Evolutionary conservation across 2,113 vertebrate genomes (phyloP).

Genomic region (Hippocampus barbouri): DNA sequence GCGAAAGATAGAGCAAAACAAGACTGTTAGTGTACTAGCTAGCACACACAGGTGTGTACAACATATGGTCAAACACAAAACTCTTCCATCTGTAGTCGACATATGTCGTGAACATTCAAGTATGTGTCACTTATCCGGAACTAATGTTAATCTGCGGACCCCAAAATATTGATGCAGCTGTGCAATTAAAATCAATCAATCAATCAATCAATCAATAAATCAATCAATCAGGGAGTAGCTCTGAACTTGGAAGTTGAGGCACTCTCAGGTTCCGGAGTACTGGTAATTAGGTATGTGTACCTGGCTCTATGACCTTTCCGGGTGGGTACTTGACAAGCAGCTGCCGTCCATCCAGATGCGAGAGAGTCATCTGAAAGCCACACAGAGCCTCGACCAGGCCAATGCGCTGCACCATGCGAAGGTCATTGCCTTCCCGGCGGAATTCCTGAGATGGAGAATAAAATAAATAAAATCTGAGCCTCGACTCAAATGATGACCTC

Average conservation of each 20-base stretch:
- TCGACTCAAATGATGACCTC: background rate
- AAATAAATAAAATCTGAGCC: background rate
- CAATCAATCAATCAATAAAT: too few species aligned
- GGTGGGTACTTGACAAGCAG: constrained; percentile 95
- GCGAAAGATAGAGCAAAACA: background rate
- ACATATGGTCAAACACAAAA: too few species aligned
- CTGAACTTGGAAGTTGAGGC: too few species aligned
- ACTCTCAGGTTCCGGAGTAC: background rate
- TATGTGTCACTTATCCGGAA: too few species aligned
- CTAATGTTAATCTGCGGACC: too few species aligned
- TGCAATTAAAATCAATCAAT: too few species aligned
- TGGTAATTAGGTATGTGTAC: constrained; percentile 54
- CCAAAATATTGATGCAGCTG: too few species aligned
- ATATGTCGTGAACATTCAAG: too few species aligned
- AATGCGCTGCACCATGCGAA: constrained; percentile 95
- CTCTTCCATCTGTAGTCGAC: too few species aligned
- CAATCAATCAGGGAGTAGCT: too few species aligned
- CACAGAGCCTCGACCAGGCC: constrained; percentile 95
- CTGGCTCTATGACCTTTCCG: constrained; percentile 97
- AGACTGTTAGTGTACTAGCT: background rate
- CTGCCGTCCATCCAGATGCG: constrained; percentile 91
- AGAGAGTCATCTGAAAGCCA: constrained; percentile 94
- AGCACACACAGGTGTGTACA: too few species aligned
- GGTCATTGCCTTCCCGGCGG: constrained; percentile 85
- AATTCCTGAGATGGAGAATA: constrained; percentile 58